Evolutionary conservation across 2,797 vertebrate species (phyloP), one percentile per base, ranked within the genome.

Genomic region (Ptychadena robeensis): DNA sequence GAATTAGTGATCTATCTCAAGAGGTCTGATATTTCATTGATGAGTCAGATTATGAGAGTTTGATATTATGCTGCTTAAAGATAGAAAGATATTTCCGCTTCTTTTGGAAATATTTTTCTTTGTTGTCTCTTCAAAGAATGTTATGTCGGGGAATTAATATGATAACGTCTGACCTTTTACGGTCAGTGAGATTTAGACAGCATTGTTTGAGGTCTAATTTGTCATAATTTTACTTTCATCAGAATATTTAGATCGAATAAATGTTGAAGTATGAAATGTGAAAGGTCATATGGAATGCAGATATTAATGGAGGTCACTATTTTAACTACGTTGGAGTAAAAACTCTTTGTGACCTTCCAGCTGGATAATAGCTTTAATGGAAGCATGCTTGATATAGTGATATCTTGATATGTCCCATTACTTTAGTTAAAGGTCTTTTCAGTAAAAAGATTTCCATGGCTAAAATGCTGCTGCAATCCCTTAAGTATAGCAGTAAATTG

Each of bases 161-260:
- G 73, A 7, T 86, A 22, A 80, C 73, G 73, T 83, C 8, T 87
- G 86, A 59, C 85, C 86, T 89, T 86, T 70, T 44, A 0, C 71
- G 68, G 0, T 73, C 78, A 82, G 12, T 48, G 64, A 0, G 0
- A 4, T 67, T 66, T 68, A 77, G 82, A 80, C 82, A 80, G 84
- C 70, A 71, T 85, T 8, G 72, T 31, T 79, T 86, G 87, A 22
- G 8, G 81, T 87, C 57, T 86, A 88, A 31, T 74, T 68, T 87
- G 85, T 28, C 84, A 28, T 40, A 53, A 27, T 40, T 14, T 78
- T 71, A 57, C 28, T 0, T 64, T 86, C 77, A 64, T 0, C 2
- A n/a, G 66, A 64, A 61, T 0, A 7, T 68, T 53, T 1, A 0
- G 0, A 38, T 9, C 27, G 57, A 64, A 22, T 0, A 82, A 80